Conservation (phyloP, 1,140 invertebrate species). For the Cherax destructor region DNA sequence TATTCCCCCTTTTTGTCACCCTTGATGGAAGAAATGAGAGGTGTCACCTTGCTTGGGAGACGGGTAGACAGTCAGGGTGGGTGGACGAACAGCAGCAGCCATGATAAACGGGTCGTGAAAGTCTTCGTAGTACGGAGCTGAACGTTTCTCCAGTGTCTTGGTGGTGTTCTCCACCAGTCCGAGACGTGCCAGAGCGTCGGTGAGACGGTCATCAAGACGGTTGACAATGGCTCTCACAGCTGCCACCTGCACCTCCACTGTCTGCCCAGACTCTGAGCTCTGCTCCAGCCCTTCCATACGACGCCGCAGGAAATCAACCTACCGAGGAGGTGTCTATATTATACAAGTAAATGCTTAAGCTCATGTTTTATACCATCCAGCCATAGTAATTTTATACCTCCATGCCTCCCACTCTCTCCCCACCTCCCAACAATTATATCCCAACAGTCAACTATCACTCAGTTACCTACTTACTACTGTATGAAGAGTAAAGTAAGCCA, state of each 20-base stretch:
- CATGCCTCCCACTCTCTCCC: too few species aligned
- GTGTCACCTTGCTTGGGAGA: slow-evolving; percentile 12
- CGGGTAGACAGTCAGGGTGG: slow-evolving; percentile 55
- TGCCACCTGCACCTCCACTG: slow-evolving; percentile 23
- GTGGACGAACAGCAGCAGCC: slow-evolving; percentile 21
- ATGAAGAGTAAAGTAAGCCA: too few species aligned
- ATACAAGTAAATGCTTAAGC: not conserved
- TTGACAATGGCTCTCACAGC: slow-evolving; percentile 29
- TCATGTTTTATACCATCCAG: not conserved
- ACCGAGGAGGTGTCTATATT: not conserved
- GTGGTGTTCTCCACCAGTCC: slow-evolving; percentile 54
- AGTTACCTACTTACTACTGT: too few species aligned
- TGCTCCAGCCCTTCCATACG: slow-evolving; percentile 40
- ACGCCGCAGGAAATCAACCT: slow-evolving; percentile 66
- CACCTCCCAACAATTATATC: too few species aligned
- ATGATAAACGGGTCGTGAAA: not conserved
- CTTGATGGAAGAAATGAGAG: too few species aligned
- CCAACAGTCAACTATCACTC: too few species aligned
- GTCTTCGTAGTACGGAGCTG: slow-evolving; percentile 5
- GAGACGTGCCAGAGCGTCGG: slow-evolving; percentile 41
- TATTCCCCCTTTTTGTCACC: too few species aligned
- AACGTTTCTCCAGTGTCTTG: slow-evolving; percentile 40
- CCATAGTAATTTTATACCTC: too few species aligned
- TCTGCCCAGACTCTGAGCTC: slow-evolving; percentile 1
- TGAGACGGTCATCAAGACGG: slow-evolving; percentile 52